phyloP scores from a whole-genome alignment of 1,140 invertebrate species.

The Drosophila murphyi region DNA sequence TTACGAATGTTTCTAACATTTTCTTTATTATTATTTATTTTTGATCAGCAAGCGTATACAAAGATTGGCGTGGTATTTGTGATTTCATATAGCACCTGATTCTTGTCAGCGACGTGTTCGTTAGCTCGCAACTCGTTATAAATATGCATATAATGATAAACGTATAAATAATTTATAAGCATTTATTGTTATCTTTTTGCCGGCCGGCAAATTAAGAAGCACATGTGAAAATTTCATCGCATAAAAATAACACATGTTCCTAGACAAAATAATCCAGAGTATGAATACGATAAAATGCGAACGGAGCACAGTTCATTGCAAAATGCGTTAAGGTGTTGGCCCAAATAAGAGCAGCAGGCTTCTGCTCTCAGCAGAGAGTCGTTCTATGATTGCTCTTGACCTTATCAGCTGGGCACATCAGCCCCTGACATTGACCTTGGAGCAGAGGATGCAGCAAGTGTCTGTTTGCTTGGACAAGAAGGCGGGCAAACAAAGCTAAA shows the following conservation, averaged over 20 bases:
- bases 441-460: conserved; percentile 30
- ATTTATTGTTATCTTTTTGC: conserved; percentile 45
- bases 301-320: not conserved
- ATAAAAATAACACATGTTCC: not conserved
- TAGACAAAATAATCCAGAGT: too few species aligned
- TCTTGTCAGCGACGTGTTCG: conserved; percentile 19
- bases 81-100: not conserved
- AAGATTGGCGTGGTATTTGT: not conserved
- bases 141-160: conserved; percentile 49
- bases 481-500: not conserved
- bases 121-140: conserved; percentile 42
- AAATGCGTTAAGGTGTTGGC: not conserved
- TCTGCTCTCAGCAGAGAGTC: not conserved
- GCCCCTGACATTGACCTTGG: conserved; percentile 35
- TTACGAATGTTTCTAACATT: not conserved
- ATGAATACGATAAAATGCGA: not conserved
- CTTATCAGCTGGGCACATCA: conserved; percentile 20
- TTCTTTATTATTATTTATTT: too few species aligned
- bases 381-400: not conserved
- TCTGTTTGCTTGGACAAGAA: not conserved
- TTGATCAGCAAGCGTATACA: not conserved
- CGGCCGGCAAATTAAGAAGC: conserved; percentile 53
- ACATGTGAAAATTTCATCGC: conserved; percentile 22
- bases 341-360: conserved; percentile 6
- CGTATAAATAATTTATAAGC: conserved; percentile 58